Evolutionary conservation across 2,888 invertebrate species (phyloP).

Genomic region (Schizaphis graminum): DNA sequence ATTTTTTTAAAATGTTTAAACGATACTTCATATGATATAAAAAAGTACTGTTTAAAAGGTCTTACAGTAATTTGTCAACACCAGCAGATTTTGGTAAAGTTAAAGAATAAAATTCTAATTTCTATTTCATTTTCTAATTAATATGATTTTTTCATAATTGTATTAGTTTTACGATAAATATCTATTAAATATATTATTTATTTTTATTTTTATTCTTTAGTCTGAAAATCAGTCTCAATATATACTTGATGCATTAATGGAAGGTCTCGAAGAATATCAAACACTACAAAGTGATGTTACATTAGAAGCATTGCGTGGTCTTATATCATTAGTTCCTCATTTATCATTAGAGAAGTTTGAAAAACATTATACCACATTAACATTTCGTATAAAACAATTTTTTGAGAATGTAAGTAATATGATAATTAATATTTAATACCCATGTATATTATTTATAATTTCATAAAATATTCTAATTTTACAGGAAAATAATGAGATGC

Average conservation of each 20-base stretch:
- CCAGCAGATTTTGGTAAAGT: conserved; percentile 41
- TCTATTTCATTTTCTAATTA: background rate
- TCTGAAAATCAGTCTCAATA: conserved; percentile 70
- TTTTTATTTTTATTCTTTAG: conserved; percentile 13
- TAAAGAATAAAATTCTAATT: background rate
- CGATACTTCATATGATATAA: conserved; percentile 76
- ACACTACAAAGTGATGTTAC: conserved; percentile 78
- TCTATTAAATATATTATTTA: background rate
- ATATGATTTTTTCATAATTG: background rate
- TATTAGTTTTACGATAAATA: background rate
- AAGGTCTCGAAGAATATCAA: conserved; percentile 73
- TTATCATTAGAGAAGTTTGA: conserved; percentile 76
- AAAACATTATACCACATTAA: conserved; percentile 79
- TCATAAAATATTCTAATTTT: background rate
- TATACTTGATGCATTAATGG: conserved; percentile 83
- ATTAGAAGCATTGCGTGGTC: conserved; percentile 85
- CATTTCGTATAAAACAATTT: conserved; percentile 88
- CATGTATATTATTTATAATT: background rate
- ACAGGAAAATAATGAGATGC: conserved; percentile 76
- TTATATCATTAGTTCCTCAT: conserved; percentile 79
- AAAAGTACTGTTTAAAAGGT: conserved; percentile 78
- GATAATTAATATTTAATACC: background rate
- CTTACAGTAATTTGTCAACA: conserved; percentile 70
- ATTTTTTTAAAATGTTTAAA: conserved; percentile 69
- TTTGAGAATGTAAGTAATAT: conserved; percentile 80